Conservation (phyloP, 2,888 invertebrate species). For the Philereme vetulata region DNA sequence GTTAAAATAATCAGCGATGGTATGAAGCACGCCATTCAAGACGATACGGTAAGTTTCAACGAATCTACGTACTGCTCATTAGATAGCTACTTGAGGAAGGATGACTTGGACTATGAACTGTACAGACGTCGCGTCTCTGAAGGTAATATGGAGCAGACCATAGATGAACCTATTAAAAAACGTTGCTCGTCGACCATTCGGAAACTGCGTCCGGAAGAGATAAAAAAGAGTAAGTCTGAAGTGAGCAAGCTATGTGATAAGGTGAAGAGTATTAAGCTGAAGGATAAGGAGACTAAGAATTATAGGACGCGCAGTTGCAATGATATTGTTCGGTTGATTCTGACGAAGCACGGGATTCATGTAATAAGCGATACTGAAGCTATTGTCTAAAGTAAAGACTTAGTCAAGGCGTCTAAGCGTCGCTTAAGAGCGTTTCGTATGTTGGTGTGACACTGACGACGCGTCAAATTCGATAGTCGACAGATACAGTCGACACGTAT, state of each 20-base stretch:
- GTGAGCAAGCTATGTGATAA: conserved; percentile 80
- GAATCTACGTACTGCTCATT: conserved; percentile 72
- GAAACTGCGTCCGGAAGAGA: conserved; percentile 67
- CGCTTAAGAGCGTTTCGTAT: no score
- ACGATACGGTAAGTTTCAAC: conserved; percentile 68
- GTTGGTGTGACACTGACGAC: no score
- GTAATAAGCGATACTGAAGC: conserved; percentile 92
- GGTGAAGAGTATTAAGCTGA: conserved; percentile 72
- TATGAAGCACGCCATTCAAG: conserved; percentile 66
- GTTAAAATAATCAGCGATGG: conserved; percentile 87
- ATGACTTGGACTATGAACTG: conserved; percentile 63
- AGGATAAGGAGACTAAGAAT: conserved; percentile 61
- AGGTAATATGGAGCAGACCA: conserved; percentile 59
- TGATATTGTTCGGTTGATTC: conserved; percentile 88
- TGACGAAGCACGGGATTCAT: conserved; percentile 91
- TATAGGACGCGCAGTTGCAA: conserved; percentile 79
- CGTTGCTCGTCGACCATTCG: conserved; percentile 72
- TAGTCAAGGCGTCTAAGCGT: no score
- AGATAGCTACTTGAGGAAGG: conserved; percentile 83
- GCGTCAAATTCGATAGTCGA: no score
- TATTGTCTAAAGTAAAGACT: conserved; percentile 71
- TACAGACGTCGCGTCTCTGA: conserved; percentile 71
- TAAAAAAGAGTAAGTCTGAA: conserved; percentile 76
- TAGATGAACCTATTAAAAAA: conserved; percentile 57
- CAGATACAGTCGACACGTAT: no score